Evolutionary conservation across 2,797 vertebrate genomes (phyloP), one percentile per base, ranked within the genome.

Genomic region (Sebastolobus alascanus): DNA sequence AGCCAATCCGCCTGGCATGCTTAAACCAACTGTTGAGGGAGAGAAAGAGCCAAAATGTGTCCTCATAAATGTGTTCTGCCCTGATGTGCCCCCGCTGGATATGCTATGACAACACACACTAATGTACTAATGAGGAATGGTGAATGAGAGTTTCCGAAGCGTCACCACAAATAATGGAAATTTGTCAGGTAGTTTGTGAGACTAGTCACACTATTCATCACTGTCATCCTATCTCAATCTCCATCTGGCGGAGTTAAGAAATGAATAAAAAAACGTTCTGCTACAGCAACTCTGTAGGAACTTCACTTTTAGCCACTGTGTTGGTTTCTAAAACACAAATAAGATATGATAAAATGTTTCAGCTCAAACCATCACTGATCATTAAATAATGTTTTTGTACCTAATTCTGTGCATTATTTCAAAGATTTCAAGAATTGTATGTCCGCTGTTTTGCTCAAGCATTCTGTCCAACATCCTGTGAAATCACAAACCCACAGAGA

Each of bases 121-220:
- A 63, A 79, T 74, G 35, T 38, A 18, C 65, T 85, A 83, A 90
- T 84, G 74, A 85, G 63, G 50, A 83, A 75, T 58, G 64, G 79
- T 74, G 75, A 83, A 79, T 10, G 35, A 78, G 58, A 67, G 50
- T 79, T 88, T 79, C 75, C 78, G 66, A 76, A 59, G 86, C 68
- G 2, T 85, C 68, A 31, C 71, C 52, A 68, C 68, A 77, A 83
- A 86, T 77, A 77, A 88, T 88, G 72, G 59, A 84, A 83, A 88
- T 82, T 67, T 87, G 67, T 90, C 77, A 83, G 79, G 79, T 87
- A 83, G 73, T 84, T 88, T 90, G 77, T 65, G 70, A 73, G 69
- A 73, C 63, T 60, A 67, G 88, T 83, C 77, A 79, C 38, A 72
- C 79, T 71, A 85, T 87, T 84, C 78, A 79, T 89, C 87, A 86